A percentile compares a stretch with the other conserved stretches of the same genome.
Evolutionary conservation across 2,797 vertebrate genomes (phyloP).

Genomic region (Anguilla marmorata): DNA sequence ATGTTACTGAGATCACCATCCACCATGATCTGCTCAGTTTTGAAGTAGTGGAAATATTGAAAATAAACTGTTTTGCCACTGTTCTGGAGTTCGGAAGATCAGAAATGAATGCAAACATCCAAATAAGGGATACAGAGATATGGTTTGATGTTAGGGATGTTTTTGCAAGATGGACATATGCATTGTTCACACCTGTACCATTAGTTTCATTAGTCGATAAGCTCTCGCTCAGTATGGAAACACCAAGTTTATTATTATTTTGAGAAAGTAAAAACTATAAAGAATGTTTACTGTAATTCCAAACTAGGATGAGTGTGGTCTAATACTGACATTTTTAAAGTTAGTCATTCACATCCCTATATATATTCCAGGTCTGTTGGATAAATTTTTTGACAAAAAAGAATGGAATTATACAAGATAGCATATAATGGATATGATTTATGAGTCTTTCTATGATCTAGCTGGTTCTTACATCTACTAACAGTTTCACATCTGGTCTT

Average conservation of each 20-base stretch:
- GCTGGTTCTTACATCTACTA: too few relatives aligned
- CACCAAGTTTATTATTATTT: neutral
- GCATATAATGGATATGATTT: too few relatives aligned
- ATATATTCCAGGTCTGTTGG: too few relatives aligned
- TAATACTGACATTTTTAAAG: neutral
- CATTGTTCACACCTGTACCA: neutral
- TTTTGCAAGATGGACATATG: neutral
- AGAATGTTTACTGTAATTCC: neutral
- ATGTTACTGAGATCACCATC: slow-evolving; percentile 57
- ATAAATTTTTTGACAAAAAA: too few relatives aligned
- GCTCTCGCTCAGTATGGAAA: neutral
- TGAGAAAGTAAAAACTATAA: neutral
- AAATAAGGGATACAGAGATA: slow-evolving; percentile 57
- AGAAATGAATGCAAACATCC: slow-evolving; percentile 58
- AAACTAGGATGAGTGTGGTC: neutral
- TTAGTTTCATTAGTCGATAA: neutral
- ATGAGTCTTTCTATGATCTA: too few relatives aligned
- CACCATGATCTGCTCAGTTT: slow-evolving; percentile 52
- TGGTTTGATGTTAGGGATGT: neutral
- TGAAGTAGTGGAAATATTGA: slow-evolving; percentile 43
- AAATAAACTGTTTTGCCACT: slow-evolving; percentile 60
- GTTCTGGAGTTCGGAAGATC: slow-evolving; percentile 56
- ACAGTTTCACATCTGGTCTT: too few relatives aligned
- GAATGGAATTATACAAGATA: too few relatives aligned
- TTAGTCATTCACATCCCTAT: neutral